Evolutionary conservation across 2,797 vertebrate genomes (phyloP).

Genomic region (Sebastes hubbsi): DNA sequence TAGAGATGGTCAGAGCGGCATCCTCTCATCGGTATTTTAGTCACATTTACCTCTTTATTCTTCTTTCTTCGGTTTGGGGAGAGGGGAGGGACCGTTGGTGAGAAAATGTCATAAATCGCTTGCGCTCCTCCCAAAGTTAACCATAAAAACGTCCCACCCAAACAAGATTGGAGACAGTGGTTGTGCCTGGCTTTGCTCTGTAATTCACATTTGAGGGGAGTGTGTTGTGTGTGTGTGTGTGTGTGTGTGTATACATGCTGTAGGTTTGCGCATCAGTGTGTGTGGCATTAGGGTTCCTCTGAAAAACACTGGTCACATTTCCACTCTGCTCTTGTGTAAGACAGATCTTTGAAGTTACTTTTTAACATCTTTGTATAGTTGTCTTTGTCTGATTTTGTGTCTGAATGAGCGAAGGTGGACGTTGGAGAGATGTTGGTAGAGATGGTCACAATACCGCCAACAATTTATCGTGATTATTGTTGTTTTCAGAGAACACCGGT

Average conservation of each 20-base stretch:
- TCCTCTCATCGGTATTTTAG: neutral
- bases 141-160: constrained; percentile 80
- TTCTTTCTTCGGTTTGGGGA: neutral
- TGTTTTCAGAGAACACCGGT: too few species aligned
- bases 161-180: constrained; percentile 75
- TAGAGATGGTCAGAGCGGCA: neutral
- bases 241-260: constrained; percentile 16
- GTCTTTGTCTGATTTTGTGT: too few species aligned
- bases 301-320: neutral
- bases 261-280: neutral
- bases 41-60: constrained; percentile 13
- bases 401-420: too few species aligned
- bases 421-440: too few species aligned
- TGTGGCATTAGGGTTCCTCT: constrained; percentile 24
- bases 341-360: neutral
- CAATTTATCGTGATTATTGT: too few species aligned
- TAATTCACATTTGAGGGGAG: constrained; percentile 73
- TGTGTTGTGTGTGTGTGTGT: constrained; percentile 16
- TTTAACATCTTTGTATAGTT: neutral
- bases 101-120: constrained; percentile 69
- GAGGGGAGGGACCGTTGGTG: constrained; percentile 30
- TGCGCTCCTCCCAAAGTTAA: constrained; percentile 71
- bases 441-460: too few species aligned
- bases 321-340: neutral
- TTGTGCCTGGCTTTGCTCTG: constrained; percentile 68